Evolutionary conservation across 2,888 invertebrate genomes (phyloP).

Genomic region (Caenorhabditis imperialis): DNA sequence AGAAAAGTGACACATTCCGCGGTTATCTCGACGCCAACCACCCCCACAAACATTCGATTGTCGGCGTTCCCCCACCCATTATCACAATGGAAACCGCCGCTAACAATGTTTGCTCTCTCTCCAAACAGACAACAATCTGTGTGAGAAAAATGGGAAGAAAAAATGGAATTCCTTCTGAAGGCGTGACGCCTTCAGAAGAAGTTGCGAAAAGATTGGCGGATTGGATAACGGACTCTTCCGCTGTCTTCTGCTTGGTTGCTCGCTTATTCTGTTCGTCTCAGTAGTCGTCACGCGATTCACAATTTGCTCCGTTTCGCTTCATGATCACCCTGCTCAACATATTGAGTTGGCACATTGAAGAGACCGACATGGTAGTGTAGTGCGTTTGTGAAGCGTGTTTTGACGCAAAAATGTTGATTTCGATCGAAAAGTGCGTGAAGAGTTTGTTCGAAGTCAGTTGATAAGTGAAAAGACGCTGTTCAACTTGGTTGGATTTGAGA

Average conservation of each 20-base stretch:
- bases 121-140: constrained; percentile 1
- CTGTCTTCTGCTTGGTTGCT: constrained; percentile 27
- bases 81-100: constrained; percentile 19
- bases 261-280: constrained; percentile 50
- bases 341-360: constrained; percentile 58
- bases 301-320: constrained; percentile 6
- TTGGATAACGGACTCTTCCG: constrained; percentile 33
- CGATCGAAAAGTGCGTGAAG: no score
- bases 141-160: constrained; percentile 11
- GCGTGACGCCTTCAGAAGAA: constrained; percentile 17
- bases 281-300: no score
- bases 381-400: no score
- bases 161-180: no score
- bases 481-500: no score
- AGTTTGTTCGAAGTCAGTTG: no score
- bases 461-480: no score
- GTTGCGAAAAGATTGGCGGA: constrained; percentile 19
- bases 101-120: constrained; percentile 12
- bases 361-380: constrained; percentile 37
- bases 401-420: no score
- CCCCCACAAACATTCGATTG: constrained; percentile 11
- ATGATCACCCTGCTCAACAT: constrained; percentile 60
- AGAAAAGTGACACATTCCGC: constrained; percentile 8
- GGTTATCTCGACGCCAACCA: constrained; percentile 17
- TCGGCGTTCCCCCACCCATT: constrained; percentile 19